Percentiles rank a stretch among this genome's conserved stretches.
Evolutionary conservation across 2,113 vertebrate genomes (phyloP).

Genomic region (Lagenorhynchus albirostris): DNA sequence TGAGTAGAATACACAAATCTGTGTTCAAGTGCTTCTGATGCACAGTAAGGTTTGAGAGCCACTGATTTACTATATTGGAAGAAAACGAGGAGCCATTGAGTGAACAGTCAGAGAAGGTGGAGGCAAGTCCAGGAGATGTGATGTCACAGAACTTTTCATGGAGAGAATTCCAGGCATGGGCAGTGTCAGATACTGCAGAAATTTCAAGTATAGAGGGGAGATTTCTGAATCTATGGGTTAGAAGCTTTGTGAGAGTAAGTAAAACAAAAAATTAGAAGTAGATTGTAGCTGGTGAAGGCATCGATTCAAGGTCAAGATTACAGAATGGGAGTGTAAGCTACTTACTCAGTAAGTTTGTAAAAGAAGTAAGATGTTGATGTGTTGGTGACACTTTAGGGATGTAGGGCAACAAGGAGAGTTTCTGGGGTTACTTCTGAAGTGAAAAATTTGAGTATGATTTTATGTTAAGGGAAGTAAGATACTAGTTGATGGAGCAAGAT

Average conservation of each 20-base stretch:
- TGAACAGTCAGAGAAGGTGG: neutral
- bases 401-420: neutral
- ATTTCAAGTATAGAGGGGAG: neutral
- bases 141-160: neutral
- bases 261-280: neutral
- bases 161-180: neutral
- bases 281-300: neutral
- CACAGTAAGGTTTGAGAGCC: neutral
- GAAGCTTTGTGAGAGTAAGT: neutral
- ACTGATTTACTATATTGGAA: neutral
- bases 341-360: neutral
- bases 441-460: neutral
- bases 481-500: neutral
- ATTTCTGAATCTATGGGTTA: neutral
- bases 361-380: neutral
- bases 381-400: neutral
- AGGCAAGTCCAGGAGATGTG: neutral
- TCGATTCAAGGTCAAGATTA: neutral
- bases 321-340: neutral
- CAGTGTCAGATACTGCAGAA: neutral
- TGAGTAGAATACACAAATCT: neutral
- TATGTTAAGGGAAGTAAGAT: neutral
- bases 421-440: neutral
- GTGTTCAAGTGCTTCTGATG: neutral
- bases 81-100: neutral